Conservation (phyloP, 2,888 invertebrate genomes). For the Metallyticus violacea region DNA sequence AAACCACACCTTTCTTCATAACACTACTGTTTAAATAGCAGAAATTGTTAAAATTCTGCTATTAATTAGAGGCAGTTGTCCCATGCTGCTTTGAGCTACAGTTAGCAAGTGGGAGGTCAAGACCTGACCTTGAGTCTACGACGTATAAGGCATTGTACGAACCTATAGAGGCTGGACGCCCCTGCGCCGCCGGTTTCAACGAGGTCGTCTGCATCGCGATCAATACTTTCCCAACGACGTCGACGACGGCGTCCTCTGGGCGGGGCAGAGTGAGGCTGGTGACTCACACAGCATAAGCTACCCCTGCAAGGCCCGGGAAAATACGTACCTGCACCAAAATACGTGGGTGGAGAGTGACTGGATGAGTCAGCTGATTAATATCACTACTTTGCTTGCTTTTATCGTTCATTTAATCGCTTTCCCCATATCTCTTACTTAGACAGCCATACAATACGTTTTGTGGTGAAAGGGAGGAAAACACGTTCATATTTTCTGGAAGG, state of each 20-base stretch:
- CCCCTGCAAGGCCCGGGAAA: neutral
- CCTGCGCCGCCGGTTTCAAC: neutral
- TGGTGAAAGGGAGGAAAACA: neutral
- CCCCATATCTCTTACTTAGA: neutral
- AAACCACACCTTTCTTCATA: too few relatives aligned
- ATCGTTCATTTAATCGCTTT: too few relatives aligned
- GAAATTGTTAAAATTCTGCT: neutral
- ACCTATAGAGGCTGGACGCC: neutral
- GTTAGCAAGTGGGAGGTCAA: too few relatives aligned
- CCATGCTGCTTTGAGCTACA: neutral
- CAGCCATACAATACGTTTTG: neutral
- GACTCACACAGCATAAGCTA: neutral
- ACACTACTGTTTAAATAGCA: neutral
- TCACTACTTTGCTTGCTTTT: neutral
- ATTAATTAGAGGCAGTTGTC: too few relatives aligned
- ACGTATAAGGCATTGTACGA: neutral
- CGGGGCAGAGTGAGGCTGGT: neutral
- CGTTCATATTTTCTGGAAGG: too few relatives aligned
- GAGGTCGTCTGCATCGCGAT: conserved; percentile 8
- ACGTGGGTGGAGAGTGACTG: too few relatives aligned
- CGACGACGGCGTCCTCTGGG: neutral
- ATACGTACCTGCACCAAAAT: neutral
- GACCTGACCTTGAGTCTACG: neutral
- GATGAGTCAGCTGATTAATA: neutral
- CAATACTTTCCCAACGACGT: neutral